Percentiles rank a stretch among this genome's conserved stretches.
These are phyloP conservation scores for Microtus oregoni DNA, from an alignment of 2,113 vertebrate genomes.

Conservation along the genomic window DNA sequence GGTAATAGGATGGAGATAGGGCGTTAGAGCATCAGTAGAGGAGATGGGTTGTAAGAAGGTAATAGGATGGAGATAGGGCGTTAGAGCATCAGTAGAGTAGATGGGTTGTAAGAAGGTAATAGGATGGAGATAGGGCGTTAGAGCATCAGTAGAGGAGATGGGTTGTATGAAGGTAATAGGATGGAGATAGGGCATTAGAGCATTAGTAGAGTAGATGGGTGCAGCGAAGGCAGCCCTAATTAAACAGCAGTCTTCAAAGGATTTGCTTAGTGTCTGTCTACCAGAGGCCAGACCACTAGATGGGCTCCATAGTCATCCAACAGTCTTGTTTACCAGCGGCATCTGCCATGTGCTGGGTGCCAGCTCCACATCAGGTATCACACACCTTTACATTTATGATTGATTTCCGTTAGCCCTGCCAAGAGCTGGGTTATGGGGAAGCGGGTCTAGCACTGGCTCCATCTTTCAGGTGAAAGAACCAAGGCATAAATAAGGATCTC, in stretches of 20 bases:
- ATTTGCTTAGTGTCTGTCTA: not conserved
- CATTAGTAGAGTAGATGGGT: not conserved
- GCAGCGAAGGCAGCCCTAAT: not conserved
- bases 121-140: too few species aligned
- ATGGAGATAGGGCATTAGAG: not conserved
- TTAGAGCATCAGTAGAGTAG: too few species aligned
- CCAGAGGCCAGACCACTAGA: not conserved
- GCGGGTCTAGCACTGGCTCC: not conserved
- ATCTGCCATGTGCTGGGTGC: not conserved
- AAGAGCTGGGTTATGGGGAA: not conserved
- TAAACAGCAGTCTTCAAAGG: not conserved
- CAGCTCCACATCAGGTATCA: not conserved
- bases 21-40: not conserved
- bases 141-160: too few species aligned
- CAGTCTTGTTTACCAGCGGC: not conserved
- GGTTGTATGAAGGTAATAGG: too few species aligned
- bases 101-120: too few species aligned
- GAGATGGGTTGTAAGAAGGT: too few species aligned
- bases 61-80: too few species aligned
- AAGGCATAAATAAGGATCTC: not conserved
- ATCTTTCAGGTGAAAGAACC: slow-evolving; percentile 12
- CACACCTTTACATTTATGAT: not conserved
- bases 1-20: not conserved
- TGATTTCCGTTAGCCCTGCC: slow-evolving; percentile 8
- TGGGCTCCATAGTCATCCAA: not conserved